These are phyloP conservation scores for Idaea biselata DNA, from an alignment of 2,888 invertebrate genomes.

Conservation along the genomic window DNA sequence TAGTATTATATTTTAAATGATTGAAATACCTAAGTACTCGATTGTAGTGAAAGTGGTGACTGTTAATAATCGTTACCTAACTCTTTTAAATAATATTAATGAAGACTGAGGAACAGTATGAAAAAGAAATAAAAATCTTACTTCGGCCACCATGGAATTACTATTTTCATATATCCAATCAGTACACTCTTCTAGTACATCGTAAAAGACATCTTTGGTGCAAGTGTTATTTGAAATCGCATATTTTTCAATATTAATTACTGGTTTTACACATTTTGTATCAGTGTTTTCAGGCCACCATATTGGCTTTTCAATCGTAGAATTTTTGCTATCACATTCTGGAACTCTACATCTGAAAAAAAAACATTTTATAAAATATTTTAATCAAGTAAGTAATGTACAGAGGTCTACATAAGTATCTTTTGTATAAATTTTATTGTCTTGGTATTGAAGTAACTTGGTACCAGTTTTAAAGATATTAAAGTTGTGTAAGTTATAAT, in stretches of 20 bases:
- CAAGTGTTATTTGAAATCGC: constrained; percentile 44
- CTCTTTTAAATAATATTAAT: neutral
- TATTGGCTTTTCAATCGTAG: constrained; percentile 38
- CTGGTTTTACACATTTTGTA: constrained; percentile 50
- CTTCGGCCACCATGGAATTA: constrained; percentile 60
- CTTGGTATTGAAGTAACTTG: no score
- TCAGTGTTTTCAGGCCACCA: constrained; percentile 62
- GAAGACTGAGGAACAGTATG: neutral
- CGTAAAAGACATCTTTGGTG: constrained; percentile 44
- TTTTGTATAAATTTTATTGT: no score
- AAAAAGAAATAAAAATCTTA: constrained; percentile 25
- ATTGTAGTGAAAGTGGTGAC: no score
- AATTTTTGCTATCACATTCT: constrained; percentile 49
- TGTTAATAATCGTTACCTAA: no score
- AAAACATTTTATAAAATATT: no score
- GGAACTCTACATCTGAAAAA: constrained; percentile 56
- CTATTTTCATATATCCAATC: constrained; percentile 62
- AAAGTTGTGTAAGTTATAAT: no score
- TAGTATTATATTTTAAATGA: no score
- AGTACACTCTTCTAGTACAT: constrained; percentile 48
- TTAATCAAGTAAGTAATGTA: no score
- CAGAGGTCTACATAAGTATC: no score
- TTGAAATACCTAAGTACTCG: no score
- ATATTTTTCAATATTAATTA: constrained; percentile 37
- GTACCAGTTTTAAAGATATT: no score